A percentile compares a stretch with the other conserved stretches of the same genome.
Evolutionary conservation across 2,113 vertebrate species (phyloP).

Genomic region (Camelus bactrianus): DNA sequence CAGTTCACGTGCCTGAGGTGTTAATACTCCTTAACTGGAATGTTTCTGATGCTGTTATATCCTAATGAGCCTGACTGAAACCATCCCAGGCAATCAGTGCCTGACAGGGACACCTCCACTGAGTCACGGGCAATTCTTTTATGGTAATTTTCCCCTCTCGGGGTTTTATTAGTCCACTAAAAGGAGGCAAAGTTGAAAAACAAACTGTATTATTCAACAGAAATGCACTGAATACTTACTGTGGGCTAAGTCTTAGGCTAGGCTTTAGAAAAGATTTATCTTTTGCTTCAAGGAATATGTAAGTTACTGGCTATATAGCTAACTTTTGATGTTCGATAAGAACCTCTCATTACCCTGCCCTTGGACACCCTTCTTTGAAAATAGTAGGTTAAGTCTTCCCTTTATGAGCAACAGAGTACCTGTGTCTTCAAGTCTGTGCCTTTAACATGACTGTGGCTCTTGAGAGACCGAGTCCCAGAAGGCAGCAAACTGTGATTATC

Average conservation of each 20-base stretch:
- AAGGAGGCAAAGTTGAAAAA: background rate
- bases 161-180: background rate
- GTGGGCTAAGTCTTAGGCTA: background rate
- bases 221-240: background rate
- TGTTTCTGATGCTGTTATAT: background rate
- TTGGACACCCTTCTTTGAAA: slow-evolving; percentile 13
- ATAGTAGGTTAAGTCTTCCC: background rate
- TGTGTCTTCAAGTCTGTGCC: background rate
- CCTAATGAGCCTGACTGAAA: background rate
- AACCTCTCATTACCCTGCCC: background rate
- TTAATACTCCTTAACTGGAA: slow-evolving; percentile 61
- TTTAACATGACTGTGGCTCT: background rate
- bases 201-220: background rate
- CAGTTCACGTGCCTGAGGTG: slow-evolving; percentile 2
- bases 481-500: background rate
- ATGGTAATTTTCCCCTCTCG: background rate
- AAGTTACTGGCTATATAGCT: background rate
- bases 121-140: slow-evolving; percentile 14
- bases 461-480: background rate
- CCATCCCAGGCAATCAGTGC: background rate
- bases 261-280: background rate
- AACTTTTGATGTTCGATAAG: slow-evolving; percentile 5
- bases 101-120: background rate
- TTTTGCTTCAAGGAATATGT: background rate
- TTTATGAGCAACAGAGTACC: background rate